Conservation (phyloP, 2,113 vertebrate species). For the Actenoides hombroni region DNA sequence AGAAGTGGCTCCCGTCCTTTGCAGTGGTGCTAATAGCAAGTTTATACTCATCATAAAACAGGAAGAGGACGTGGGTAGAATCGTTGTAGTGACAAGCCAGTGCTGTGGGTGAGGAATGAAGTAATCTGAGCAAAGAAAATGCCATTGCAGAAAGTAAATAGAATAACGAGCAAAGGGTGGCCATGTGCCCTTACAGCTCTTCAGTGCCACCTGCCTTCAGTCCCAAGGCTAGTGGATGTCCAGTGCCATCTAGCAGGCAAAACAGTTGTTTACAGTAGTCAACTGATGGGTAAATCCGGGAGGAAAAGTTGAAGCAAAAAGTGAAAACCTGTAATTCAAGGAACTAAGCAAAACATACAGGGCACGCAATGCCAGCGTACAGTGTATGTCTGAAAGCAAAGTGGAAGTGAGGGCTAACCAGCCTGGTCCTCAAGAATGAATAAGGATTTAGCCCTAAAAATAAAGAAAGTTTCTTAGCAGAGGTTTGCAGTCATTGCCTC, state of each 20-base stretch:
- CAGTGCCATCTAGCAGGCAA: conserved; percentile 70
- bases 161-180: conserved; percentile 21
- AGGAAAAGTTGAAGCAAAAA: neutral
- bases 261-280: conserved; percentile 36
- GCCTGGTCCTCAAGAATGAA: neutral
- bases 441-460: neutral
- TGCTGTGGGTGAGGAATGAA: neutral
- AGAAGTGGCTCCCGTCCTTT: neutral
- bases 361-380: neutral
- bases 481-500: neutral
- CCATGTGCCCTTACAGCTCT: conserved; percentile 28
- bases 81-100: neutral
- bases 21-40: neutral
- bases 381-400: neutral
- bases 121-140: conserved; percentile 52
- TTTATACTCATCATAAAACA: neutral
- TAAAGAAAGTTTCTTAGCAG: neutral
- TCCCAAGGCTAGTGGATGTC: conserved; percentile 33
- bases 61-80: neutral
- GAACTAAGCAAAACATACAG: neutral
- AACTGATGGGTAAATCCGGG: neutral
- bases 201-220: conserved; percentile 55
- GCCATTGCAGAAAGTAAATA: conserved; percentile 51
- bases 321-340: neutral
- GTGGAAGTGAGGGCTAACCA: neutral